These are phyloP conservation scores for Erpobdella octoculata DNA, from an alignment of 2,888 invertebrate genomes.

Conservation along the genomic window DNA sequence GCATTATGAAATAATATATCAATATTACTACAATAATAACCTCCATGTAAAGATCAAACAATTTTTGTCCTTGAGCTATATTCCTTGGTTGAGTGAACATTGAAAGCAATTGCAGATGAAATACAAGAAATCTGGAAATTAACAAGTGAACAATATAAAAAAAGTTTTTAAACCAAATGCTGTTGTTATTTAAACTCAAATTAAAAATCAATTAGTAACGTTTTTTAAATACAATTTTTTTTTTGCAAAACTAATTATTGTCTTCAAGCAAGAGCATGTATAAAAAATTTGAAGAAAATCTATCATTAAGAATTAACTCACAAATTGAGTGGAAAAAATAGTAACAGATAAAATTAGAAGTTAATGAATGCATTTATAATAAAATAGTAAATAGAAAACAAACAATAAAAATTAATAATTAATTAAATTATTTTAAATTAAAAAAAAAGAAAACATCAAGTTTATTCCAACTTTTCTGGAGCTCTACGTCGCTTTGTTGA, in stretches of 20 bases:
- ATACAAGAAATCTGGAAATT: conserved; percentile 31
- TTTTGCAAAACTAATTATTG: no score
- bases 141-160: no score
- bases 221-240: no score
- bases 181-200: not conserved
- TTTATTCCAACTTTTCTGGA: not conserved
- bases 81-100: conserved; percentile 74
- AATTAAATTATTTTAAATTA: not conserved
- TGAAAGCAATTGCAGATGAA: conserved; percentile 58
- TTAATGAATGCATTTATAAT: not conserved
- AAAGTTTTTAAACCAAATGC: no score
- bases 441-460: not conserved
- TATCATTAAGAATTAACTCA: no score
- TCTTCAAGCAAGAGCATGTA: no score
- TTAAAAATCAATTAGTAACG: no score
- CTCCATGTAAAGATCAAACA: conserved; percentile 57
- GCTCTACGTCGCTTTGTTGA: not conserved
- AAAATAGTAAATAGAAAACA: not conserved
- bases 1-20: not conserved
- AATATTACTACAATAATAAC: conserved; percentile 36
- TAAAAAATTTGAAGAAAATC: no score
- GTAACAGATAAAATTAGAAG: not conserved
- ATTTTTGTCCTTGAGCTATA: conserved; percentile 66
- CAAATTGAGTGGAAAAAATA: no score
- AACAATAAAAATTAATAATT: not conserved